Conservation (phyloP, 2,797 vertebrate species). For the Uromys caudimaculatus region DNA sequence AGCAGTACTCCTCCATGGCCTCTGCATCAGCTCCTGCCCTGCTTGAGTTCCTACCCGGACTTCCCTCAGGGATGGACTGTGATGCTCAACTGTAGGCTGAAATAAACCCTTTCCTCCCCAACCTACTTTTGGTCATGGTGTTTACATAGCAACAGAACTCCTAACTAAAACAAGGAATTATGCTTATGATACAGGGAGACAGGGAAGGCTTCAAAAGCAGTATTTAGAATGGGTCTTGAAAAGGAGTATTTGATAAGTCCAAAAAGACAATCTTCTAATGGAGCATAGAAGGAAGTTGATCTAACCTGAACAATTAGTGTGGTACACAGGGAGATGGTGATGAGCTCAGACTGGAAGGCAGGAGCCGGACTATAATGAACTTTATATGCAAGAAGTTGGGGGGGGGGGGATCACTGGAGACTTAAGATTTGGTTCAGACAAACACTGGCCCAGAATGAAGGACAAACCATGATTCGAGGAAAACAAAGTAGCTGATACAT, state of each 20-base stretch:
- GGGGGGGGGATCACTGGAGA: background rate
- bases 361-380: background rate
- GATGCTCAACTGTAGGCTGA: background rate
- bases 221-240: background rate
- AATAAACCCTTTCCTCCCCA: background rate
- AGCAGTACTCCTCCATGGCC: background rate
- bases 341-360: background rate
- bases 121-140: background rate
- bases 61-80: background rate
- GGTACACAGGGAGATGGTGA: background rate
- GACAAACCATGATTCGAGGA: background rate
- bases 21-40: background rate
- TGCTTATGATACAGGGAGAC: background rate
- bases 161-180: background rate
- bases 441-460: background rate
- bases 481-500: background rate
- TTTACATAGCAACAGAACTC: background rate
- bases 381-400: background rate
- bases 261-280: background rate
- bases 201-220: background rate
- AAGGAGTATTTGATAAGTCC: background rate
- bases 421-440: background rate
- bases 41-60: background rate
- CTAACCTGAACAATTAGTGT: background rate
- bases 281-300: background rate